Conservation (phyloP, 2,888 invertebrate genomes). For the Andrena minutula region DNA sequence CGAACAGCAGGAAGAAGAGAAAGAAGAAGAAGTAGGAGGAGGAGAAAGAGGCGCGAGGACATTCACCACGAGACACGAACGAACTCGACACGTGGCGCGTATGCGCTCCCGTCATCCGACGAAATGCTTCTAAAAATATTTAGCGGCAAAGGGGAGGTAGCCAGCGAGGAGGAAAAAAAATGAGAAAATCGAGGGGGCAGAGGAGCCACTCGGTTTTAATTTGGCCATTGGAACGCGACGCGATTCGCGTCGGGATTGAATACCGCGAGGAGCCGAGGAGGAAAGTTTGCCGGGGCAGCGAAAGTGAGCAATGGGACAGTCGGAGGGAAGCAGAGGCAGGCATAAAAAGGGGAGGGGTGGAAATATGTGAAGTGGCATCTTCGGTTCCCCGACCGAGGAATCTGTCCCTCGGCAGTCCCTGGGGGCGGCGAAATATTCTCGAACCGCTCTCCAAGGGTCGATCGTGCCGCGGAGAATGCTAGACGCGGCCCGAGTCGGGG, state of each 20-base stretch:
- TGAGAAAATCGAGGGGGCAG: not conserved
- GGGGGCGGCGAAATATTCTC: conserved; percentile 76
- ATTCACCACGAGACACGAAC: conserved; percentile 66
- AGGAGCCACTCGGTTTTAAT: conserved; percentile 60
- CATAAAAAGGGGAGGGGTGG: not conserved
- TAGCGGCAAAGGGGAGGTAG: conserved; percentile 38
- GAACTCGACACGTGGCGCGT: conserved; percentile 70
- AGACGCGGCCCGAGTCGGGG: conserved; percentile 56
- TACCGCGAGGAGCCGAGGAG: too few relatives aligned
- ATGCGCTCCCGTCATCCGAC: conserved; percentile 59
- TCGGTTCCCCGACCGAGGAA: conserved; percentile 36
- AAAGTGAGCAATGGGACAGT: not conserved
- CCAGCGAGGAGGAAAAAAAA: conserved; percentile 36
- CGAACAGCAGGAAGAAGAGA: conserved; percentile 35
- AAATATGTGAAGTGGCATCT: not conserved
- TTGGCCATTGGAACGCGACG: conserved; percentile 61
- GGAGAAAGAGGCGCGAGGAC: conserved; percentile 54
- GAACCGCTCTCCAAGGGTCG: conserved; percentile 75
- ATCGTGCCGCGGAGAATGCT: conserved; percentile 53
- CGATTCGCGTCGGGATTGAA: conserved; percentile 45
- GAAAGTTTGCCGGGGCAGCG: not conserved
- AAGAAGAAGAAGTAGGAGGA: conserved; percentile 40
- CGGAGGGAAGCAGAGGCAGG: not conserved
- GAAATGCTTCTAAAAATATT: conserved; percentile 76
- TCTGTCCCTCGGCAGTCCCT: conserved; percentile 54